Conservation (phyloP, 2,888 invertebrate genomes). For the Augiades crinisus region DNA sequence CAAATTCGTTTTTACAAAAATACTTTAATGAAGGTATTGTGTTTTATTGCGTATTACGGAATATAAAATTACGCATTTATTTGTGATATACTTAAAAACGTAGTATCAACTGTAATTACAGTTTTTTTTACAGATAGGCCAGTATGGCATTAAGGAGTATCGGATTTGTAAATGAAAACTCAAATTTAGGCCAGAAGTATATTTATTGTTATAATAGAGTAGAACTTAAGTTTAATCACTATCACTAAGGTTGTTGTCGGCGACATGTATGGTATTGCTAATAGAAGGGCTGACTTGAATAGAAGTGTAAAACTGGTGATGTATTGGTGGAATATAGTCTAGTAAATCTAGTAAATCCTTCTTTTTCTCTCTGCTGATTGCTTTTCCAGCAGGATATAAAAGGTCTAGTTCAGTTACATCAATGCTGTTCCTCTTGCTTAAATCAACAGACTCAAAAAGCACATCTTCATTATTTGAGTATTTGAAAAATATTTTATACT, state of each 20-base stretch:
- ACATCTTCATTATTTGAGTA: conserved; percentile 31
- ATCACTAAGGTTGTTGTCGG: no score
- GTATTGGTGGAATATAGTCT: conserved; percentile 14
- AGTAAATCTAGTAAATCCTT: conserved; percentile 2
- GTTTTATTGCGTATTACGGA: no score
- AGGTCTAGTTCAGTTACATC: not conserved
- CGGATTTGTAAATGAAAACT: not conserved
- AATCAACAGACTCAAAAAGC: conserved; percentile 29
- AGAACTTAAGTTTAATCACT: not conserved
- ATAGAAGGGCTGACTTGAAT: no score
- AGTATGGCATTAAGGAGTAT: conserved; percentile 13
- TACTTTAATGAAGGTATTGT: no score
- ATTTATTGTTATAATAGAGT: no score
- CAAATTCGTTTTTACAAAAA: not conserved
- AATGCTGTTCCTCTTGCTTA: conserved; percentile 26
- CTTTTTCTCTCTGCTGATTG: not conserved
- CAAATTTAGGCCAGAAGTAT: no score
- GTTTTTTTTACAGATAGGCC: conserved; percentile 21
- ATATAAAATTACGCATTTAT: no score
- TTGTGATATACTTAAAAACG: no score
- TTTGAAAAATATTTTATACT: conserved; percentile 29
- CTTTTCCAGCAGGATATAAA: not conserved
- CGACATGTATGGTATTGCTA: no score
- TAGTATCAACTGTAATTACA: no score
- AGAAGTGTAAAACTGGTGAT: conserved; percentile 15